phyloP scores from a whole-genome alignment of 2,888 invertebrate species.

The Petrophora chlorosata region DNA sequence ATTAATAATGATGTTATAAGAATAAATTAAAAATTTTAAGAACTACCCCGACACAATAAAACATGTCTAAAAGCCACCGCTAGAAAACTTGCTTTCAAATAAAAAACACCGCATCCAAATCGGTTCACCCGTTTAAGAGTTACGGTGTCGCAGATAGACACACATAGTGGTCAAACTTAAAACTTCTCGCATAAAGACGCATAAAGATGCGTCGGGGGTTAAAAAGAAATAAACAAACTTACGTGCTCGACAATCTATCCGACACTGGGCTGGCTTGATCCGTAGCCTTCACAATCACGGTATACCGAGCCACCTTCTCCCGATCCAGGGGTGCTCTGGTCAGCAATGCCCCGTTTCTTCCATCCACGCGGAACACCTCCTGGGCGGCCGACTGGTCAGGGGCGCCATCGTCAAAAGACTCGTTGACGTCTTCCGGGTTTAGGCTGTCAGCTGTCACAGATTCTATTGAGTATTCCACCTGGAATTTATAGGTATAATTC shows the following conservation, averaged over 20 bases:
- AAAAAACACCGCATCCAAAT: no score
- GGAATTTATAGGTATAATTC: conserved; percentile 25
- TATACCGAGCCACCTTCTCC: conserved; percentile 94
- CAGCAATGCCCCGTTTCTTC: conserved; percentile 92
- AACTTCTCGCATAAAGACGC: no score
- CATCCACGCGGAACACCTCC: conserved; percentile 93
- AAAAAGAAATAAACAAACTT: conserved; percentile 41
- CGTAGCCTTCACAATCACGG: conserved; percentile 91
- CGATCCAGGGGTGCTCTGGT: conserved; percentile 92
- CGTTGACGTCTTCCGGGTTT: conserved; percentile 58
- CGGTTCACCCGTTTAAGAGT: no score
- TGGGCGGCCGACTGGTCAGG: conserved; percentile 80
- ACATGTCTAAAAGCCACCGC: no score
- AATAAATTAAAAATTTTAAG: no score
- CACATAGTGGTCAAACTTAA: no score
- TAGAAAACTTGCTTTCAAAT: no score
- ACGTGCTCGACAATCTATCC: conserved; percentile 91
- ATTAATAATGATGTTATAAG: no score
- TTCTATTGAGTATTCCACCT: conserved; percentile 90
- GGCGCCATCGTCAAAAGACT: conserved; percentile 54
- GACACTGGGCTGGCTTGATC: conserved; percentile 92
- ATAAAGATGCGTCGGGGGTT: no score
- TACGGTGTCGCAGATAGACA: no score
- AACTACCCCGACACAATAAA: no score
- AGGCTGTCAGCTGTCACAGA: conserved; percentile 85